Percentiles rank a stretch among this genome's conserved stretches.
phyloP scores from a whole-genome alignment of 2,113 vertebrate species.

The Pitta sordida region DNA sequence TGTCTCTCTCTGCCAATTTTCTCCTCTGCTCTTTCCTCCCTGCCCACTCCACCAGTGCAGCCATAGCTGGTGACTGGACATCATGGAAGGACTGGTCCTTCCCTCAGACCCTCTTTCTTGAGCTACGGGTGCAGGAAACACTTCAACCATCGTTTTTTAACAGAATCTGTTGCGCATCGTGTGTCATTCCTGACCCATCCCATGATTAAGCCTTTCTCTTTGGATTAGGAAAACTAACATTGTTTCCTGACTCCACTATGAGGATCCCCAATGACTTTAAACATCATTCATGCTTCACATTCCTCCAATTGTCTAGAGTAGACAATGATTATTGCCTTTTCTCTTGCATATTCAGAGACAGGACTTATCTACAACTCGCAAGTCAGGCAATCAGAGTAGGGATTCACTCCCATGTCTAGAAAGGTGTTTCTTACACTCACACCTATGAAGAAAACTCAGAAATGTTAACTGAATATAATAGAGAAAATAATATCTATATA shows the following conservation, averaged over 20 bases:
- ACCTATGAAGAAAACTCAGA: not conserved
- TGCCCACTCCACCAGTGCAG: not conserved
- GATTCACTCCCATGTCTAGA: not conserved
- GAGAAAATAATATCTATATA: not conserved
- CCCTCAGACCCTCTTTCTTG: not conserved
- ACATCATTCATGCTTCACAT: rapidly evolving
- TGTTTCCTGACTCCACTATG: not conserved
- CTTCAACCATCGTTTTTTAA: not conserved
- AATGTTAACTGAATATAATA: not conserved
- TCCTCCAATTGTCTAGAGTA: not conserved
- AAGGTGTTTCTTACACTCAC: not conserved
- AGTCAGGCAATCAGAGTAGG: not conserved
- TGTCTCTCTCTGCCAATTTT: not conserved
- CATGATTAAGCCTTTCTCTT: not conserved
- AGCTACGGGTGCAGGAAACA: not conserved
- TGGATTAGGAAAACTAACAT: not conserved
- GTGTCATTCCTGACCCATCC: not conserved
- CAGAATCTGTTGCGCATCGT: not conserved
- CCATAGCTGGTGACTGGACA: not conserved
- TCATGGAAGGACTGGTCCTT: not conserved
- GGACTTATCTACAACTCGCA: not conserved
- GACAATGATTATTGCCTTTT: not conserved
- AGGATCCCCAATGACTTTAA: not conserved
- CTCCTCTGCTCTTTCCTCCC: not conserved
- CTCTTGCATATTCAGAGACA: not conserved